Conservation (phyloP, 2,888 invertebrate species). For the Perithous albicinctus region DNA sequence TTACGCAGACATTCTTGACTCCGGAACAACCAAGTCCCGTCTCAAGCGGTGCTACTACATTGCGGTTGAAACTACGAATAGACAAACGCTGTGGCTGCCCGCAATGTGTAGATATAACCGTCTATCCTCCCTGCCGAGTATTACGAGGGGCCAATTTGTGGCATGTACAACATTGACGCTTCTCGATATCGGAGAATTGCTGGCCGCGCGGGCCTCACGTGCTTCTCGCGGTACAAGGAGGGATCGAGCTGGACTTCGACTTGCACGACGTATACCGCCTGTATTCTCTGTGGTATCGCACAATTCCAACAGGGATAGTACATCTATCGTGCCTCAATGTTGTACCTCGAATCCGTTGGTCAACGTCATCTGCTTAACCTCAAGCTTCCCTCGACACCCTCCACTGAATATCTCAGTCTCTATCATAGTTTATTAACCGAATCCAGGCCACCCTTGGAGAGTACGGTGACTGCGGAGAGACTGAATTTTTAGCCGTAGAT, state of each 20-base stretch:
- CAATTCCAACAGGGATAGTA: slow-evolving; percentile 1
- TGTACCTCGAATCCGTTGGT: background rate
- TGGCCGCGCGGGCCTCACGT: slow-evolving; percentile 1
- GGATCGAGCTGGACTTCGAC: background rate
- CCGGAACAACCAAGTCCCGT: background rate
- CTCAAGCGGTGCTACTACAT: background rate
- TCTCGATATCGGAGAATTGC: slow-evolving; percentile 29
- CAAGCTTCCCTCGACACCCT: background rate
- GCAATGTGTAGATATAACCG: slow-evolving; percentile 22
- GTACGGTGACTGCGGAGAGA: background rate
- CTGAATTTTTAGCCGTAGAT: background rate
- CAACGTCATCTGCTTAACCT: background rate
- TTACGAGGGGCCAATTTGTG: slow-evolving; percentile 35
- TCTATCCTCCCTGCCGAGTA: slow-evolving; percentile 26
- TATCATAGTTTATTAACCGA: slow-evolving; percentile 37
- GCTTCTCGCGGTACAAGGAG: slow-evolving; percentile 9
- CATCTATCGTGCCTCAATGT: background rate
- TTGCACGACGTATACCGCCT: background rate
- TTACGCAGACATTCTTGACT: background rate
- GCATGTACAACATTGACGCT: slow-evolving; percentile 34
- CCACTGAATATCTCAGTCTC: background rate
- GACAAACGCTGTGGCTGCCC: slow-evolving; percentile 17
- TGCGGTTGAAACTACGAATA: background rate
- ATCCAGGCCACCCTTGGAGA: slow-evolving; percentile 23
- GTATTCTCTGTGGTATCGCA: background rate